Evolutionary conservation across 2,888 invertebrate genomes (phyloP).

Genomic region (Polylopha cassiicola): DNA sequence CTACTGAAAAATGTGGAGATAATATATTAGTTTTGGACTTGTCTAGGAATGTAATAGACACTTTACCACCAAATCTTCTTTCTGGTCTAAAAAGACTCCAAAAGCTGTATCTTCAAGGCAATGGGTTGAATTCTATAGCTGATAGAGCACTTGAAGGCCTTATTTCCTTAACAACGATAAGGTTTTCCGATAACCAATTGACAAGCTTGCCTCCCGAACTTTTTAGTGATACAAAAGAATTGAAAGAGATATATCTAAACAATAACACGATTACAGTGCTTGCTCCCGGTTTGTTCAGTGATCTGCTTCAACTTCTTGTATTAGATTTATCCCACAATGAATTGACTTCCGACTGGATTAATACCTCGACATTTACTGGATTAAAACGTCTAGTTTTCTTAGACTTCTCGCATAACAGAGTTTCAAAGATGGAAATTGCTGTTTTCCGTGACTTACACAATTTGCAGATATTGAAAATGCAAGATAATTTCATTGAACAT

Average conservation of each 20-base stretch:
- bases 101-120: slow-evolving; percentile 85
- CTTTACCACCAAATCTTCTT: slow-evolving; percentile 83
- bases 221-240: slow-evolving; percentile 85
- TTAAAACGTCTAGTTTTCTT: slow-evolving; percentile 85
- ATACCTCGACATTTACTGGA: slow-evolving; percentile 87
- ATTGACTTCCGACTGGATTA: slow-evolving; percentile 89
- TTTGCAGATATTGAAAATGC: slow-evolving; percentile 86
- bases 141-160: slow-evolving; percentile 88
- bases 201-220: slow-evolving; percentile 88
- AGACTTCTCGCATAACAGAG: slow-evolving; percentile 86
- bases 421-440: slow-evolving; percentile 84
- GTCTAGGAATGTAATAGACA: slow-evolving; percentile 87
- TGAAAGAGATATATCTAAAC: slow-evolving; percentile 88
- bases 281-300: slow-evolving; percentile 87
- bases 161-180: slow-evolving; percentile 82
- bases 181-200: slow-evolving; percentile 88
- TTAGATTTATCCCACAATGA: slow-evolving; percentile 88
- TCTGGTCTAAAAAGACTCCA: slow-evolving; percentile 83
- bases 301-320: slow-evolving; percentile 84
- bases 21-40: slow-evolving; percentile 84
- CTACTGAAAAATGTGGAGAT: slow-evolving; percentile 82
- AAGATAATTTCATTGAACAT: slow-evolving; percentile 86
- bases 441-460: slow-evolving; percentile 87
- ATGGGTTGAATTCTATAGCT: slow-evolving; percentile 84
- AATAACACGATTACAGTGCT: slow-evolving; percentile 89